Percentiles rank a stretch among this genome's conserved stretches.
These are phyloP conservation scores for Orius insidiosus DNA, from an alignment of 1,140 invertebrate genomes.

Conservation along the genomic window DNA sequence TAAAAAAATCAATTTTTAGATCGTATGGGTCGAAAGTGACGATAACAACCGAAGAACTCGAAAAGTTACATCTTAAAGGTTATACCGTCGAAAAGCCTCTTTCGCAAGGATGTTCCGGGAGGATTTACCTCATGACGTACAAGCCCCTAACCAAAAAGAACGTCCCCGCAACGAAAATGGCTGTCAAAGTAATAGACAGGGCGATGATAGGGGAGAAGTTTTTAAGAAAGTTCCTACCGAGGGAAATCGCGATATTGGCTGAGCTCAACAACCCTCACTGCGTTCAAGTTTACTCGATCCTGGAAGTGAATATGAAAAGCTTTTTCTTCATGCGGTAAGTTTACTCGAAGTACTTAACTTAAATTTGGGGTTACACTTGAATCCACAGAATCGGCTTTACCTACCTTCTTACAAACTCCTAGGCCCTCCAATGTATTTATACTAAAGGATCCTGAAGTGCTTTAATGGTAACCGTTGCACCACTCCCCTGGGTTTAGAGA, in stretches of 20 bases:
- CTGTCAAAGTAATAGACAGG: conserved; percentile 59
- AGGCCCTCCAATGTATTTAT: no score
- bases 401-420: no score
- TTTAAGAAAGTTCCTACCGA: conserved; percentile 67
- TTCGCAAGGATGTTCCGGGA: background rate
- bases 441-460: no score
- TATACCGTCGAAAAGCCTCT: background rate
- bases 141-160: background rate
- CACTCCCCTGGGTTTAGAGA: no score
- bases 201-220: conserved; percentile 50
- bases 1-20: no score
- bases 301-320: conserved; percentile 56
- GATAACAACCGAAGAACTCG: conserved; percentile 1
- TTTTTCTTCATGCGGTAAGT: conserved; percentile 61
- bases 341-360: background rate
- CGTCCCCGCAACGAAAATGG: conserved; percentile 29
- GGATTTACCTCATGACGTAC: conserved; percentile 1
- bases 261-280: conserved; percentile 78
- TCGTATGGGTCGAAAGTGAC: background rate
- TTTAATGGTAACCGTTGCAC: no score
- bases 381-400: no score
- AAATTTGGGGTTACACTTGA: background rate
- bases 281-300: conserved; percentile 70
- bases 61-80: background rate
- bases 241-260: conserved; percentile 75